Conservation (phyloP, 2,113 vertebrate genomes). For the Enhydra lutris region DNA sequence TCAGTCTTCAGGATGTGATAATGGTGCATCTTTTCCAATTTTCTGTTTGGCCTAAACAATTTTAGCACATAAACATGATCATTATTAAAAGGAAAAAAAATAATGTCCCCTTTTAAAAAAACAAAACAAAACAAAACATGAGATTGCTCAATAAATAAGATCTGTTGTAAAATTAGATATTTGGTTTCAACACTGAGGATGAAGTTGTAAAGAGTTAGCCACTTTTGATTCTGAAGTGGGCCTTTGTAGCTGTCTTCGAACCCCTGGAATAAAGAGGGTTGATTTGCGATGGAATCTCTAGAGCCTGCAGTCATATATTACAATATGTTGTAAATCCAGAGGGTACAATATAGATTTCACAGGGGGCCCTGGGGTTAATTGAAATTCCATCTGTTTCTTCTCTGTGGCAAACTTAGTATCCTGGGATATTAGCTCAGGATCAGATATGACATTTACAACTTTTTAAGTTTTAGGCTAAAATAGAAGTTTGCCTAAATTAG, state of each 20-base stretch:
- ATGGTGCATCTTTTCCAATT: not conserved
- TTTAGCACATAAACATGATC: not conserved
- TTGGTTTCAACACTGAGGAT: not conserved
- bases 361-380: constrained; percentile 58
- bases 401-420: not conserved
- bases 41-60: constrained; percentile 7
- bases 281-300: constrained; percentile 73
- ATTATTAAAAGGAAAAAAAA: not conserved
- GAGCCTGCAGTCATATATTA: constrained; percentile 76
- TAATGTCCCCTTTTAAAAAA: not conserved
- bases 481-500: constrained; percentile 59
- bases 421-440: constrained; percentile 9
- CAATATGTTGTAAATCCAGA: constrained; percentile 73
- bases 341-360: constrained; percentile 71
- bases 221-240: constrained; percentile 57
- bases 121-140: not conserved
- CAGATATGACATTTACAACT: constrained; percentile 13
- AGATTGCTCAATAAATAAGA: not conserved
- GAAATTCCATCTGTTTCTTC: constrained; percentile 72
- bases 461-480: constrained; percentile 50
- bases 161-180: constrained; percentile 24
- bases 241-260: constrained; percentile 66
- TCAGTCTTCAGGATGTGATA: not conserved
- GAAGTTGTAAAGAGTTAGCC: constrained; percentile 38
- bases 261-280: constrained; percentile 68